Evolutionary conservation across 2,888 invertebrate genomes (phyloP).

Genomic region (Leucophenga maculata): DNA sequence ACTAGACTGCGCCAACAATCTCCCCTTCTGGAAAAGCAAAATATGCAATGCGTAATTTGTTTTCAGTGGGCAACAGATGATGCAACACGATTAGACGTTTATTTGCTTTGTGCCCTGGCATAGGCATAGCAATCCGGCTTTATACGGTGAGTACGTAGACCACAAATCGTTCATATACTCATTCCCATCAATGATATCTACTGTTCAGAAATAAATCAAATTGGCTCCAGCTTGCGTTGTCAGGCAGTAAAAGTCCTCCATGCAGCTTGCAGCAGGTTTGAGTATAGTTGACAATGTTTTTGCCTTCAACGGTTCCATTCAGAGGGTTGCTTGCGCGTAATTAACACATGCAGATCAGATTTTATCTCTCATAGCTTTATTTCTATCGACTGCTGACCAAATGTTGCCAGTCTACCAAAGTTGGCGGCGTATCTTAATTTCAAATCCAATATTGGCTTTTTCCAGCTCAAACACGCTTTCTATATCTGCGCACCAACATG

Average conservation of each 20-base stretch:
- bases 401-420: slow-evolving; percentile 53
- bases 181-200: background rate
- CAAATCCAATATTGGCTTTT: slow-evolving; percentile 62
- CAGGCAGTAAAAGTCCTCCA: slow-evolving; percentile 43
- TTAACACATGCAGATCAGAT: slow-evolving; percentile 60
- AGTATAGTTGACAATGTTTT: slow-evolving; percentile 58
- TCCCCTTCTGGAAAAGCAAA: slow-evolving; percentile 37
- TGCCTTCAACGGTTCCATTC: background rate
- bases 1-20: background rate
- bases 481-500: background rate
- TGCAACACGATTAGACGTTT: slow-evolving; percentile 58
- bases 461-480: background rate
- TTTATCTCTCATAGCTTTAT: slow-evolving; percentile 30
- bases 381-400: slow-evolving; percentile 37
- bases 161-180: too few species aligned
- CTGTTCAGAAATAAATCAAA: slow-evolving; percentile 56
- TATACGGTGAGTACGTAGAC: too few species aligned
- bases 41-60: slow-evolving; percentile 64
- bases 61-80: slow-evolving; percentile 10
- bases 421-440: slow-evolving; percentile 55
- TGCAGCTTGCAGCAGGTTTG: slow-evolving; percentile 40
- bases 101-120: slow-evolving; percentile 50
- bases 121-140: too few species aligned
- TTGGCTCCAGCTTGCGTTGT: slow-evolving; percentile 58
- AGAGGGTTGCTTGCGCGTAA: slow-evolving; percentile 40